Evolutionary conservation across 2,888 invertebrate genomes (phyloP), one percentile per base, ranked within the genome.

Genomic region (Eupelmus urozonus): DNA sequence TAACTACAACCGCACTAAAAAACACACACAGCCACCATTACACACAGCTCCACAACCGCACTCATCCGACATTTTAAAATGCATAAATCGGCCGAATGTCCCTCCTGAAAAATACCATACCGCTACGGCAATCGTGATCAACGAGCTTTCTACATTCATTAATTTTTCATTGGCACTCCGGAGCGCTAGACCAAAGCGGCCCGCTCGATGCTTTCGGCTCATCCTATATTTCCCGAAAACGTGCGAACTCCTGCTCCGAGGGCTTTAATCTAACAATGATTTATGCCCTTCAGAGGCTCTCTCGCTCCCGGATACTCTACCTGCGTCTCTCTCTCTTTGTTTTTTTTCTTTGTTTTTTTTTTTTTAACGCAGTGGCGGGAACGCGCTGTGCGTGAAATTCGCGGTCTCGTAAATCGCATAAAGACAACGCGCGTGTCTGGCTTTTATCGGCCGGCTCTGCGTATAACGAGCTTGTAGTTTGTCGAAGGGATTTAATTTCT

Each of bases 251-350:
- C 27, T 75, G 23, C 80, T 81, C 78, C 82, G 81, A 82, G 86
- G 85, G 85, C 7, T 88, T 88, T 87, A 88, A 88, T 88, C 87
- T 88, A 88, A 88, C 88, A 87, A 88, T 88, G 88, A 88, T 88
- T 88, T 88, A 88, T 88, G 84, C 83, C 82, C 81, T 80, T 74
- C 87, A 87, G 86, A 81, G 87, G 83, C 70, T 74, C 67, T 70
- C 69, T 53, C 11, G 40, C 23, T 27, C 67, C 34, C 29, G 59
- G 23, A 11, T 25, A 11, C 25, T 55, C 45, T 57, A 27, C 34
- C 34, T 63, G 42, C 20, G 7, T 16, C 42, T 23, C 23, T 1
- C 57, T 29, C 18, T 13, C 69, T 23, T 18, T 55, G 34, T 62
- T 29, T 16, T 42, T n/a, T 16, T 20, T 45, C 45, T 13, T 25